These are phyloP conservation scores for Caradrina kadenii DNA, from an alignment of 2,888 invertebrate species.

Conservation along the genomic window DNA sequence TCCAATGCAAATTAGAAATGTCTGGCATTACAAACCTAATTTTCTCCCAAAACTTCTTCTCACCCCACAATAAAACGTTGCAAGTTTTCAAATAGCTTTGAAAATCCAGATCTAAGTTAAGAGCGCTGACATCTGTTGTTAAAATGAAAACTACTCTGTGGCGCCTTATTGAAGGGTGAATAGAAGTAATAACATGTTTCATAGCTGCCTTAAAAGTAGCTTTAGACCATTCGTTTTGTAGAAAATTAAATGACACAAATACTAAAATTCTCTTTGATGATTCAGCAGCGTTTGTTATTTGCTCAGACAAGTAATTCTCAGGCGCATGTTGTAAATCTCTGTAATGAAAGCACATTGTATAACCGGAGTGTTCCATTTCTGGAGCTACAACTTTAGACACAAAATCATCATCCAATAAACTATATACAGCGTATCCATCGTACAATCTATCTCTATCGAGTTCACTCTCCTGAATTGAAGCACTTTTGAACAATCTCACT, in stretches of 20 bases:
- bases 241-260: constrained; percentile 94
- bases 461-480: constrained; percentile 90
- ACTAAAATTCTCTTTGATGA: constrained; percentile 93
- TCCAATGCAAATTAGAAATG: constrained; percentile 91
- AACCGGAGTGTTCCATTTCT: constrained; percentile 93
- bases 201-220: constrained; percentile 95
- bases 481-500: constrained; percentile 93
- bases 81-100: constrained; percentile 93
- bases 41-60: constrained; percentile 97
- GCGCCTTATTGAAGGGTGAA: constrained; percentile 92
- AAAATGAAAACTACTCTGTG: constrained; percentile 90
- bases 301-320: constrained; percentile 91
- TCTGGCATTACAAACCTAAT: constrained; percentile 96
- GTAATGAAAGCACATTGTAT: constrained; percentile 93
- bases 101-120: constrained; percentile 94
- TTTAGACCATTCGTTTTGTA: constrained; percentile 96
- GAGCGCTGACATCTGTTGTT: constrained; percentile 92
- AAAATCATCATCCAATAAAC: constrained; percentile 94
- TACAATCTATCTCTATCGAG: constrained; percentile 93
- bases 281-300: constrained; percentile 91
- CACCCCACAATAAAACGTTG: constrained; percentile 94
- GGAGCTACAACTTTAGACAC: constrained; percentile 92
- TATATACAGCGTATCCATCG: constrained; percentile 97
- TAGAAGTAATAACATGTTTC: constrained; percentile 92
- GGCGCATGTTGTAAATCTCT: constrained; percentile 91